Percentiles rank a stretch among this genome's conserved stretches.
Conservation (phyloP, 2,888 invertebrate genomes). For the Eristalis intricaria region DNA sequence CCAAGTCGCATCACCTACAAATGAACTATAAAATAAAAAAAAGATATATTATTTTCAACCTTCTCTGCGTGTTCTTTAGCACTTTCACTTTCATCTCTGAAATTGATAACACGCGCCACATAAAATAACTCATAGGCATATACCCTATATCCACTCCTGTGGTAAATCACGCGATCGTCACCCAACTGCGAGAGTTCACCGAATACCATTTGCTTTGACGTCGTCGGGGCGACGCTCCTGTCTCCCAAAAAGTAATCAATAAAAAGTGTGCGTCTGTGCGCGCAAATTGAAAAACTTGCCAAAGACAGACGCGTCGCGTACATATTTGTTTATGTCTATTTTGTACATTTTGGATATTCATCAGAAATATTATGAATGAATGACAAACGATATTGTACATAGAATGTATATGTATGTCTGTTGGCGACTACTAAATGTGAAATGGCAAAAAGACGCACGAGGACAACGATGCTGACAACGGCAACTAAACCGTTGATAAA, state of each 20-base stretch:
- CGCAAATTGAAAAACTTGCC: conserved; percentile 49
- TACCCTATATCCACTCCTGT: conserved; percentile 36
- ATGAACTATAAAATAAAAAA: conserved; percentile 47
- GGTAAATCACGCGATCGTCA: conserved; percentile 67
- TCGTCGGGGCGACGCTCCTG: neutral
- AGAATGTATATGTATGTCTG: neutral
- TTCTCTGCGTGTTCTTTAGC: neutral
- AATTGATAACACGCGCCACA: conserved; percentile 68
- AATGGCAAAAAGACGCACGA: conserved; percentile 13
- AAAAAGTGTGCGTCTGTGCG: conserved; percentile 29
- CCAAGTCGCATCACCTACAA: conserved; percentile 59
- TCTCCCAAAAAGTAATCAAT: conserved; percentile 22
- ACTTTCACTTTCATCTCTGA: conserved; percentile 65
- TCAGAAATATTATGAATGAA: conserved; percentile 53
- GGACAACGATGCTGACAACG: conserved; percentile 14
- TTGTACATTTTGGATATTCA: conserved; percentile 46
- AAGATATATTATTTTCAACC: conserved; percentile 3
- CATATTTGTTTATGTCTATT: conserved; percentile 4
- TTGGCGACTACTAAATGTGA: conserved; percentile 6
- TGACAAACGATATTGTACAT: conserved; percentile 28
- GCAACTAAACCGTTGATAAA: conserved; percentile 36
- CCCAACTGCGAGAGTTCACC: conserved; percentile 19
- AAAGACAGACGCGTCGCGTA: neutral
- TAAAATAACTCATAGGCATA: conserved; percentile 49
- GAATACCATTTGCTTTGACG: conserved; percentile 23